Conservation (phyloP, 2,797 vertebrate genomes). For the Atherinosoma microstoma region DNA sequence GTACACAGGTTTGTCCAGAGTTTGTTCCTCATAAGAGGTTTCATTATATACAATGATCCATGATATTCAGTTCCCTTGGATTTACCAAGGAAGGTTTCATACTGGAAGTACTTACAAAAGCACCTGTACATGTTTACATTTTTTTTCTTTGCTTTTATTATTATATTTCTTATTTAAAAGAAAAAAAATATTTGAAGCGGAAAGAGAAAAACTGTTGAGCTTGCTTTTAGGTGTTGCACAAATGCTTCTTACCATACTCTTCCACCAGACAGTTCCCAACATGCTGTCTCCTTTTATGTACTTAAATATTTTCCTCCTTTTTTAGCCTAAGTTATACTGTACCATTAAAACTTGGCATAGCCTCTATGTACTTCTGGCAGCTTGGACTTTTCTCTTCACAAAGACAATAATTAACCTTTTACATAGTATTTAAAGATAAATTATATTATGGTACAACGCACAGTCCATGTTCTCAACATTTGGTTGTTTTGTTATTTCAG, state of each 20-base stretch:
- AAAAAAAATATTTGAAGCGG: conserved; percentile 1
- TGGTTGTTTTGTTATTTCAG: conserved; percentile 68
- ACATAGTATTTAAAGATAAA: not conserved
- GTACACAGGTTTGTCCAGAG: conserved; percentile 28
- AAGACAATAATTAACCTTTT: conserved; percentile 30
- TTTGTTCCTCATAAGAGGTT: conserved; percentile 68
- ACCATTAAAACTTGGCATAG: not conserved
- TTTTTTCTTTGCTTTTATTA: not conserved
- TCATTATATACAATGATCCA: conserved; percentile 22
- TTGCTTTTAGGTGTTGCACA: conserved; percentile 37
- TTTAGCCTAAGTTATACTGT: conserved; percentile 6
- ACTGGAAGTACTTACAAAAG: conserved; percentile 2
- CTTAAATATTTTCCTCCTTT: not conserved
- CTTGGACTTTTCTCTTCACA: conserved; percentile 13
- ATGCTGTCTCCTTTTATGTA: not conserved
- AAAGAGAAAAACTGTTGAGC: conserved; percentile 12
- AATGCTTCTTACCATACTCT: conserved; percentile 14
- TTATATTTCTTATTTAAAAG: not conserved
- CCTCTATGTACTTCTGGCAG: not conserved
- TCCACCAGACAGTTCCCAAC: not conserved
- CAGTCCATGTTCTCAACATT: conserved; percentile 4
- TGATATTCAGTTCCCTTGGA: not conserved
- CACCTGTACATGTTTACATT: not conserved
- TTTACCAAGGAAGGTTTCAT: conserved; percentile 24
- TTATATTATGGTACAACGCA: not conserved